phyloP scores from a whole-genome alignment of 2,113 vertebrate genomes.

The Calypte anna region DNA sequence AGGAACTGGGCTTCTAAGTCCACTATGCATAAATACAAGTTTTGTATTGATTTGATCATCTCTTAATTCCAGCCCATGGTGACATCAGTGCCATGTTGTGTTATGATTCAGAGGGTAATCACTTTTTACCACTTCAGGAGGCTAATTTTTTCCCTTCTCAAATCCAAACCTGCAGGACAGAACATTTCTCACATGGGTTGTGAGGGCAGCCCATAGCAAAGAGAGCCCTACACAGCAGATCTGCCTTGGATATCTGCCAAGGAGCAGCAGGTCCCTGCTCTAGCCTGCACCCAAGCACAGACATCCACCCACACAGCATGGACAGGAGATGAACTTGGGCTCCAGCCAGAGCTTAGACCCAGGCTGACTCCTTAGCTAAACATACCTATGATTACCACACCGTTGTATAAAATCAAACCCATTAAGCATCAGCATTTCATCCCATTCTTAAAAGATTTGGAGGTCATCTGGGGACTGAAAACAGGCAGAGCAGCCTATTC shows the following conservation, averaged over 20 bases:
- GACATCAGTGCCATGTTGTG: rapidly evolving
- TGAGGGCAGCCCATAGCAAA: background rate
- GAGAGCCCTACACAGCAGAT: background rate
- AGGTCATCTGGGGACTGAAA: background rate
- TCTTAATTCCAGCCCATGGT: background rate
- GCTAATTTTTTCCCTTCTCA: background rate
- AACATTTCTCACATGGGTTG: background rate
- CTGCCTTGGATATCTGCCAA: background rate
- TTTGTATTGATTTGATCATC: background rate
- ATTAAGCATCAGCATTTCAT: background rate
- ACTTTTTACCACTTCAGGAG: background rate
- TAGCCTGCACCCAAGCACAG: background rate
- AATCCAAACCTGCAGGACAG: background rate
- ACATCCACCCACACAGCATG: background rate
- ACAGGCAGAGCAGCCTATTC: background rate
- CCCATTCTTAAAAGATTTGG: background rate
- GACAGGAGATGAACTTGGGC: background rate
- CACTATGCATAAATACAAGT: background rate
- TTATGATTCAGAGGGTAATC: background rate
- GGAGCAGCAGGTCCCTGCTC: background rate
- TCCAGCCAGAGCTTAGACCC: background rate
- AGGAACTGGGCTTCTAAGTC: background rate
- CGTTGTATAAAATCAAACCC: background rate
- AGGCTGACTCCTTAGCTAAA: background rate
- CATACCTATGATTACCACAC: background rate